A percentile compares a stretch with the other conserved stretches of the same genome.
Conservation (phyloP, 2,113 vertebrate genomes). For the Taxidea taxus region DNA sequence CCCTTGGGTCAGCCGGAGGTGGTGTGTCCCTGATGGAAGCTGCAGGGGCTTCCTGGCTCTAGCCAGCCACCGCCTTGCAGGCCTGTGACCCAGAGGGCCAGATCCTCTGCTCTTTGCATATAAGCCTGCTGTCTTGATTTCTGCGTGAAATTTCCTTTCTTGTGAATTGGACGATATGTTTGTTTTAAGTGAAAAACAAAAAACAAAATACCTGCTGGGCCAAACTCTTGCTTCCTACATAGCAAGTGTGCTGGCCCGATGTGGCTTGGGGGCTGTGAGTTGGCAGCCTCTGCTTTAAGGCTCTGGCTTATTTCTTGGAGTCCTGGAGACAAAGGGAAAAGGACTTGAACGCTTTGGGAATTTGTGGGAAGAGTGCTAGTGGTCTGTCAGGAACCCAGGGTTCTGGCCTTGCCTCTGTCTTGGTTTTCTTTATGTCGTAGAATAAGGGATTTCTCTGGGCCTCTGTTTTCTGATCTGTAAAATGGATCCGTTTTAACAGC, state of each 20-base stretch:
- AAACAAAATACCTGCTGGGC: no score
- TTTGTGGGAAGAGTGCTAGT: rapidly evolving
- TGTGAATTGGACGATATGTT: not conserved
- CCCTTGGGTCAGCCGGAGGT: rapidly evolving
- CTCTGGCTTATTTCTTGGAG: not conserved
- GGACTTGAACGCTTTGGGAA: not conserved
- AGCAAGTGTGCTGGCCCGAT: not conserved
- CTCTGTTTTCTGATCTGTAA: not conserved
- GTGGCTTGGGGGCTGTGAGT: not conserved
- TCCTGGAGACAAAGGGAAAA: not conserved
- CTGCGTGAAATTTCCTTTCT: not conserved
- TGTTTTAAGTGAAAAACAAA: not conserved
- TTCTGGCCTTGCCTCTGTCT: not conserved
- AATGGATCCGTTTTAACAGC: not conserved
- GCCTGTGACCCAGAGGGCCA: not conserved
- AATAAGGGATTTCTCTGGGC: not conserved
- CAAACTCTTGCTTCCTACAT: not conserved
- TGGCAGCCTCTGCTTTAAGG: not conserved
- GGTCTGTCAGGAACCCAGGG: not conserved
- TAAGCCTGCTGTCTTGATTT: not conserved
- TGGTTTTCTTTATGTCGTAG: not conserved
- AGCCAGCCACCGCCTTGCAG: not conserved
- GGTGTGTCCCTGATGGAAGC: rapidly evolving
- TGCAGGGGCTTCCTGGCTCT: not conserved
- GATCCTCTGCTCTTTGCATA: not conserved